A percentile compares a stretch with the other conserved stretches of the same genome.
These are phyloP conservation scores for Cataglyphis hispanica DNA, from an alignment of 1,140 invertebrate species.

Conservation along the genomic window DNA sequence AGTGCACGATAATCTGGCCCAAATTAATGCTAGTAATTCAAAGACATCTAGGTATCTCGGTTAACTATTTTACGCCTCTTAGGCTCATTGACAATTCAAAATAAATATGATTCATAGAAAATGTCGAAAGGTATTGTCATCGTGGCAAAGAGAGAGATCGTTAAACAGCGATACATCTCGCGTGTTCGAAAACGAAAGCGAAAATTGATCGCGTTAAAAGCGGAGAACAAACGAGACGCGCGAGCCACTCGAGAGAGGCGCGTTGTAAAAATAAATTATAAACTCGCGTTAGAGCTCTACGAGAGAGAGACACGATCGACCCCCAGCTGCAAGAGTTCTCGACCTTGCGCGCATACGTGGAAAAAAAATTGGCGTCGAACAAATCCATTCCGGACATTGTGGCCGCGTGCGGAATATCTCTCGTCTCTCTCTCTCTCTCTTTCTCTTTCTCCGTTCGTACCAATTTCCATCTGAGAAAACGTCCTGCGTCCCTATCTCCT, in stretches of 20 bases:
- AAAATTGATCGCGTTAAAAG: slow-evolving; percentile 4
- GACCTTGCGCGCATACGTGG: background rate
- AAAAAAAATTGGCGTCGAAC: slow-evolving; percentile 15
- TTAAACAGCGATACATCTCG: background rate
- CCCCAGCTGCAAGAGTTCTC: slow-evolving; percentile 4
- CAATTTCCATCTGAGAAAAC: slow-evolving; percentile 75
- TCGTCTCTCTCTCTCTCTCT: slow-evolving; percentile 2
- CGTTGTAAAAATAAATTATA: slow-evolving; percentile 49
- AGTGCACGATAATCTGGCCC: too few relatives aligned
- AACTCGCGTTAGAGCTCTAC: slow-evolving; percentile 25
- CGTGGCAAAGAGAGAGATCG: background rate
- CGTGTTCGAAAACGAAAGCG: background rate
- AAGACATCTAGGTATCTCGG: too few relatives aligned
- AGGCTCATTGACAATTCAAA: too few relatives aligned
- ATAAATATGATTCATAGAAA: too few relatives aligned
- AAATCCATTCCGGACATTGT: slow-evolving; percentile 3
- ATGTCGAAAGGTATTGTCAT: background rate
- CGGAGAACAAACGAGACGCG: background rate
- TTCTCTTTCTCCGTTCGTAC: slow-evolving; percentile 55
- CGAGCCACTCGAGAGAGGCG: background rate
- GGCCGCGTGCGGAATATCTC: background rate
- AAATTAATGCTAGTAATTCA: too few relatives aligned
- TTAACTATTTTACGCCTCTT: too few relatives aligned
- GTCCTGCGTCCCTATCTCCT: slow-evolving; percentile 52
- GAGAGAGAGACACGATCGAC: background rate